phyloP scores from a whole-genome alignment of 1,140 invertebrate species.

The Thaumetopoea pityocampa region DNA sequence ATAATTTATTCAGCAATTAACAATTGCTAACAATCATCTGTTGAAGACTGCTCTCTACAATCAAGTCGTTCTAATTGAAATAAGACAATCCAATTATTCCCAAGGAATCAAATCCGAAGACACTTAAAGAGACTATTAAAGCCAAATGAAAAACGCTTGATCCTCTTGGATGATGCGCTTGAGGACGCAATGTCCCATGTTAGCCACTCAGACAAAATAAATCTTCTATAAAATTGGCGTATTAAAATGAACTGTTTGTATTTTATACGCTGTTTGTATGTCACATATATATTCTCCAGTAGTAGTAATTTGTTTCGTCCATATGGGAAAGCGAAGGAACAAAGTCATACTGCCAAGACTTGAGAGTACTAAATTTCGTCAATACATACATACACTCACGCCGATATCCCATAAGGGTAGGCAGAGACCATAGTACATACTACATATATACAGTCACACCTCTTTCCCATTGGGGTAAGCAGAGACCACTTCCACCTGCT shows the following conservation, averaged over 20 bases:
- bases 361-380: no score
- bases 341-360: no score
- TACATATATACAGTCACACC: no score
- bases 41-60: neutral
- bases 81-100: constrained; percentile 15
- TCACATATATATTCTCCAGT: neutral
- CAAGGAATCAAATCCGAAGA: constrained; percentile 9
- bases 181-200: constrained; percentile 5
- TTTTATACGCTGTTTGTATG: constrained; percentile 6
- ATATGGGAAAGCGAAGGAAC: no score
- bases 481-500: no score
- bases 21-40: constrained; percentile 2
- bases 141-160: constrained; percentile 12
- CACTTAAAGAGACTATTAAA: constrained; percentile 12
- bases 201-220: constrained; percentile 14
- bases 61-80: constrained; percentile 7
- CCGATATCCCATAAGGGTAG: no score
- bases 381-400: no score
- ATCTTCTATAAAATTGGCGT: constrained; percentile 2
- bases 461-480: no score
- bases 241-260: constrained; percentile 13
- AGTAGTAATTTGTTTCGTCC: constrained; percentile 1
- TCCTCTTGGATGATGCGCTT: constrained; percentile 4
- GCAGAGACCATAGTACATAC: no score
- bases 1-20: constrained; percentile 10